Conservation (phyloP, 2,797 vertebrate genomes). For the Pipistrellus pipistrellus region DNA sequence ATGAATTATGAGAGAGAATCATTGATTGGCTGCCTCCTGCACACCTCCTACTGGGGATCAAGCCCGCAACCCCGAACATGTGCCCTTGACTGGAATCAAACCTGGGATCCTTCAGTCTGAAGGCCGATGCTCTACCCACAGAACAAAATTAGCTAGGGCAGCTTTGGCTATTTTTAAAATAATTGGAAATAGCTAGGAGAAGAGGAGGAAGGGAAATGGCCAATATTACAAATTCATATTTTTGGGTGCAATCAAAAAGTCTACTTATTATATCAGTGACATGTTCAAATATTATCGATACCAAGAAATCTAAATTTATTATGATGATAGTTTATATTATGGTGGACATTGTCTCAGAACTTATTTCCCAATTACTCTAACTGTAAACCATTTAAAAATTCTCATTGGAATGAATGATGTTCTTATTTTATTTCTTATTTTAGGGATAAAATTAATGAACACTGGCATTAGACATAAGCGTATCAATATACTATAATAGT, state of each 20-base stretch:
- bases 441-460: background rate
- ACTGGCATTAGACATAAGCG: background rate
- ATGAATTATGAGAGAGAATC: no score
- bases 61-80: no score
- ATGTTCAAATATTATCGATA: background rate
- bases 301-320: background rate
- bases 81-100: no score
- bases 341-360: background rate
- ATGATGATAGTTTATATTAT: background rate
- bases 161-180: background rate
- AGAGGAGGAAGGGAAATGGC: background rate
- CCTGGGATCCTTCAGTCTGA: no score
- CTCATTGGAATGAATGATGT: background rate
- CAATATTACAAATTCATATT: background rate
- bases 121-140: no score
- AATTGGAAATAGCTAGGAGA: background rate
- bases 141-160: no score
- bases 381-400: background rate
- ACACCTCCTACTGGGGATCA: no score
- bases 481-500: background rate
- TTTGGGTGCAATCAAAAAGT: background rate
- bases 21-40: no score
- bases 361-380: background rate
- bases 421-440: conserved; percentile 1
- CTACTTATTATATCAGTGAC: background rate